Conservation (phyloP, 1,140 invertebrate genomes). For the Oryctes rhinoceros region DNA sequence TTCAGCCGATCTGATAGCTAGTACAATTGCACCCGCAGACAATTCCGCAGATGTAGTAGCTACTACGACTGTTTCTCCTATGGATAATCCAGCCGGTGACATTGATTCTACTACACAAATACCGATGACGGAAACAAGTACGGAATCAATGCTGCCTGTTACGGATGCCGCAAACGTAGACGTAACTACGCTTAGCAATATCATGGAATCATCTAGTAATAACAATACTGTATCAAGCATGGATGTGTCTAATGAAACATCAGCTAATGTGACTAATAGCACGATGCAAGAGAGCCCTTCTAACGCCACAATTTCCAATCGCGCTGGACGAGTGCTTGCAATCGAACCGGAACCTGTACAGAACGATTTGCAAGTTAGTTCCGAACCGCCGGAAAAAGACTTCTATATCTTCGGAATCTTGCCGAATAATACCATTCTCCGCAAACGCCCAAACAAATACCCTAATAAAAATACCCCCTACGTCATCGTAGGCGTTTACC, state of each 20-base stretch:
- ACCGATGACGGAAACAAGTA: neutral
- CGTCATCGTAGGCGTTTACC: conserved; percentile 75
- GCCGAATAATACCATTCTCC: conserved; percentile 77
- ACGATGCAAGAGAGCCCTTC: conserved; percentile 18
- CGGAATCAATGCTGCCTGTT: neutral
- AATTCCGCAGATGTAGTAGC: conserved; percentile 19
- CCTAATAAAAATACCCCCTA: conserved; percentile 74
- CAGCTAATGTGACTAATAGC: conserved; percentile 26
- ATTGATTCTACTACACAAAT: conserved; percentile 19
- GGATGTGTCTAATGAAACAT: neutral
- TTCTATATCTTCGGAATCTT: conserved; percentile 76
- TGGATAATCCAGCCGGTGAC: neutral
- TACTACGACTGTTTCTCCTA: conserved; percentile 25
- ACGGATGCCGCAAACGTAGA: neutral
- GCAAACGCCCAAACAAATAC: conserved; percentile 73
- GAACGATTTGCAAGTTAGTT: conserved; percentile 57
- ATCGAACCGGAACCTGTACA: conserved; percentile 60
- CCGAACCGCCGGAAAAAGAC: conserved; percentile 63
- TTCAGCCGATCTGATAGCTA: conserved; percentile 40
- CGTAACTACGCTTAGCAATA: neutral
- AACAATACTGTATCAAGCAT: neutral
- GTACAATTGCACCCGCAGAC: conserved; percentile 24
- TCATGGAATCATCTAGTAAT: conserved; percentile 14
- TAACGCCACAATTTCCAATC: conserved; percentile 47
- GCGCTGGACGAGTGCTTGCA: conserved; percentile 59